Percentiles rank a stretch among this genome's conserved stretches.
These are phyloP conservation scores for Hyposoter dolosus DNA, from an alignment of 2,888 invertebrate species.

Conservation along the genomic window DNA sequence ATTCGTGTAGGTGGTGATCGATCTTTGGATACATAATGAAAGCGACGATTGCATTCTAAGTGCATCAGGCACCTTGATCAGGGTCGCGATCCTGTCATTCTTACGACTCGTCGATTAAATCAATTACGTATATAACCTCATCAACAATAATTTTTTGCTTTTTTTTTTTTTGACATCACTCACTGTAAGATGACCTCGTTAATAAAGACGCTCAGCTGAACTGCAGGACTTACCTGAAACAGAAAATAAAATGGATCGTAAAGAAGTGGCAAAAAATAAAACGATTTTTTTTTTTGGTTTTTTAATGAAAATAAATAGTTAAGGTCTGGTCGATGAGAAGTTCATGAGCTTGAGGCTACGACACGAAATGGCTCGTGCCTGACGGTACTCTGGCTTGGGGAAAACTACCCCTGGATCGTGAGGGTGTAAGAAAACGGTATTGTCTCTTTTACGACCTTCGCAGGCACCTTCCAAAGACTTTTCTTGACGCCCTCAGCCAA, in stretches of 20 bases:
- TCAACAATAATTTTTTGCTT: constrained; percentile 51
- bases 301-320: constrained; percentile 31
- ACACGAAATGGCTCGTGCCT: constrained; percentile 54
- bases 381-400: constrained; percentile 64
- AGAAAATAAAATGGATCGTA: constrained; percentile 69
- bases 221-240: constrained; percentile 79
- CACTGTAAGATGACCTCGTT: constrained; percentile 12
- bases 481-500: constrained; percentile 72
- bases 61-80: constrained; percentile 50
- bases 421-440: constrained; percentile 79
- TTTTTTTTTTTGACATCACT: constrained; percentile 11
- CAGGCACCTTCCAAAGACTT: constrained; percentile 74
- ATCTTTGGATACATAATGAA: constrained; percentile 53
- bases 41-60: constrained; percentile 29
- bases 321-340: constrained; percentile 8
- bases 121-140: constrained; percentile 59
- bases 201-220: constrained; percentile 29
- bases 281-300: not conserved
- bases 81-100: constrained; percentile 71
- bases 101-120: constrained; percentile 59
- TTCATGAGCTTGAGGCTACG: constrained; percentile 39
- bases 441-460: constrained; percentile 83
- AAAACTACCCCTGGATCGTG: constrained; percentile 38
- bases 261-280: constrained; percentile 29
- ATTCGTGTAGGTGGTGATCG: constrained; percentile 51